phyloP scores from a whole-genome alignment of 2,113 vertebrate species.

The Zootoca vivipara region DNA sequence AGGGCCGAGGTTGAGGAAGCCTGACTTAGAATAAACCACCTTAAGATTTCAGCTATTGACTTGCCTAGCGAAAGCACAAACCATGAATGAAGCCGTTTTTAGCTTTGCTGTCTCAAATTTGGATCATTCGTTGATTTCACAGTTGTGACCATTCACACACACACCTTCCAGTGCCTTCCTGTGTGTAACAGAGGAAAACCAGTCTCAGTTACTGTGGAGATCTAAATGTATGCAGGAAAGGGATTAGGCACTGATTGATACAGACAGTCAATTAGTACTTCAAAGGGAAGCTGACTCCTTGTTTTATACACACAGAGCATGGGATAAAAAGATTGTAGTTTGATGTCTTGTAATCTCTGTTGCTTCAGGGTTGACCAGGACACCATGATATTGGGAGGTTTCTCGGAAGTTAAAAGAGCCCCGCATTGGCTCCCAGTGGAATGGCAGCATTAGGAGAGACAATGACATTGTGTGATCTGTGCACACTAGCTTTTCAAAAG shows the following conservation, averaged over 20 bases:
- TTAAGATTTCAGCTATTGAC: not conserved
- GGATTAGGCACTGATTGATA: conserved; percentile 77
- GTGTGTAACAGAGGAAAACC: conserved; percentile 42
- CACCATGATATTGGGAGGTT: conserved; percentile 69
- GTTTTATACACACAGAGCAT: conserved; percentile 73
- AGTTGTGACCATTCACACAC: conserved; percentile 25
- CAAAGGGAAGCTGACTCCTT: conserved; percentile 76
- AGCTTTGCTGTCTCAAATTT: conserved; percentile 20
- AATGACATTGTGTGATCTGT: conserved; percentile 71
- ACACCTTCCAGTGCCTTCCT: conserved; percentile 50
- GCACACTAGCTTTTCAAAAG: conserved; percentile 69
- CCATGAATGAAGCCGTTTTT: conserved; percentile 13
- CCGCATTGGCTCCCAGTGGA: conserved; percentile 64
- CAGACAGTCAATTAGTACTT: conserved; percentile 83
- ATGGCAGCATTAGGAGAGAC: conserved; percentile 73
- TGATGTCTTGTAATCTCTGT: conserved; percentile 75
- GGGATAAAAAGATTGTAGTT: conserved; percentile 72
- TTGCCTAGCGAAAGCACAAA: conserved; percentile 11
- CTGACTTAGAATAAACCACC: not conserved
- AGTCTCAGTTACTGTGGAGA: conserved; percentile 74
- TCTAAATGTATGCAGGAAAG: conserved; percentile 69
- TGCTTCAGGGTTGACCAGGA: conserved; percentile 68
- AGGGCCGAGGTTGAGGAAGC: too few relatives aligned
- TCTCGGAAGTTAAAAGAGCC: conserved; percentile 74
- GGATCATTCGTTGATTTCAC: conserved; percentile 36